Base-by-base conservation (phyloP, 1,140 invertebrate species). In the Carposina sasakii region DNA sequence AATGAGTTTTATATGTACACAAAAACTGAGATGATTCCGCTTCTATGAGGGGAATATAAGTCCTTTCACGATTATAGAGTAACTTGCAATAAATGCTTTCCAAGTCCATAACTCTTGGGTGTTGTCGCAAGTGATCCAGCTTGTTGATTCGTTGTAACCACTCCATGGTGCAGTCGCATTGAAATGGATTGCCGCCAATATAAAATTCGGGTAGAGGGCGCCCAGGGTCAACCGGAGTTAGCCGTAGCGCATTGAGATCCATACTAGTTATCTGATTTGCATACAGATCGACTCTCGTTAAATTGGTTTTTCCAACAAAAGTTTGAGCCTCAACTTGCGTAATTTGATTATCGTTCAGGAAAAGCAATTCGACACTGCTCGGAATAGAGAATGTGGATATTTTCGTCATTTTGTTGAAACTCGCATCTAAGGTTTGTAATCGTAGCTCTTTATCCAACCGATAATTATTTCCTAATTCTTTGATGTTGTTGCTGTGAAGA, bases 1-100 rank as follows among this genome's bases (percentile, higher is more conserved):
- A 98, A 68, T 97, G 96, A 6, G 93, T 93, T 78, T 95, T 93
- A 83, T 98, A 97, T 36, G 91, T 91, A 86, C 96, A 98, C 37
- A 97, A 87, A 83, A 97, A 97, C 79, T 97, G 94, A 45, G 93
- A 94, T 1, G 93, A 88, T 71, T 93, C 90, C 4, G 94, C 92
- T 62, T 96, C 92, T 3, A 96, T 88, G 20, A 97, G 79, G 5
- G 95, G 93, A 39, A 96, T 89, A 73, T 92, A 94, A 52, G 91
- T 91, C 31, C 90, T 89, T 63, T 94, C 93, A 41, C 95, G 87
- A 63, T 91, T 93, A 83, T 97, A 95, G 10, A 96, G 85, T 66
- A 98, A 87, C 65, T 95, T 94, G 81, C 96, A 97, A 71, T 94
- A 95, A 53, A 98, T 94, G 46, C 92, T 93, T 61, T 96, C 94